These are phyloP conservation scores for Percopsis omiscomaycus DNA, from an alignment of 2,797 vertebrate genomes.

Conservation along the genomic window DNA sequence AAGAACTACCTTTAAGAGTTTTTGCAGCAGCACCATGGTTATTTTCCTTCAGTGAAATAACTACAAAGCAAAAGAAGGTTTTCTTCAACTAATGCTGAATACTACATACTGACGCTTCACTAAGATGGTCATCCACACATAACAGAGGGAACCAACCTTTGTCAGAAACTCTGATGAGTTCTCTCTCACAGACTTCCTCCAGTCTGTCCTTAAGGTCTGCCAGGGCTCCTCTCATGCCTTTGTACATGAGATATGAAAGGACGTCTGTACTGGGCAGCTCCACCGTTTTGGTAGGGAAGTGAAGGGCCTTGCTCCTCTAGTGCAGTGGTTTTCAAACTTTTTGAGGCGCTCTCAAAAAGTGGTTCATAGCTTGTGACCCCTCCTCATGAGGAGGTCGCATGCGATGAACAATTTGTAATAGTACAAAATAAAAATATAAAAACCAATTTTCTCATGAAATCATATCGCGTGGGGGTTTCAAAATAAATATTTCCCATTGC, in stretches of 20 bases:
- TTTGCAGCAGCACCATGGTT: slow-evolving; percentile 35
- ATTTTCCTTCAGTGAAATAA: slow-evolving; percentile 59
- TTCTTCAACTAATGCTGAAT: not conserved
- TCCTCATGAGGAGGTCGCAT: too few relatives aligned
- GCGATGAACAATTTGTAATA: too few relatives aligned
- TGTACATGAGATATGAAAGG: slow-evolving; percentile 72
- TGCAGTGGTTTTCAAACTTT: not conserved
- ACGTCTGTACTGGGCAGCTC: slow-evolving; percentile 64
- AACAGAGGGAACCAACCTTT: slow-evolving; percentile 51
- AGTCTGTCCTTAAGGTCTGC: slow-evolving; percentile 63
- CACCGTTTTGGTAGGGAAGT: slow-evolving; percentile 46
- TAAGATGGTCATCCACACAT: too few relatives aligned
- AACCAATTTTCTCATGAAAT: too few relatives aligned
- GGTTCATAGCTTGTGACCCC: not conserved
- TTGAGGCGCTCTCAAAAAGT: too few relatives aligned
- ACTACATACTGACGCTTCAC: too few relatives aligned
- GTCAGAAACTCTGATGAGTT: slow-evolving; percentile 67
- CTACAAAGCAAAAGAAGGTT: slow-evolving; percentile 40
- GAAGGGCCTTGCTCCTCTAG: slow-evolving; percentile 67
- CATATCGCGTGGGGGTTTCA: too few relatives aligned
- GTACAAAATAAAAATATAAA: too few relatives aligned
- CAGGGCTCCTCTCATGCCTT: slow-evolving; percentile 60
- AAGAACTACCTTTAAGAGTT: slow-evolving; percentile 53
- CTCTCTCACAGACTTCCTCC: slow-evolving; percentile 62
- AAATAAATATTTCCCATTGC: not conserved